These are phyloP conservation scores for Casuarius casuarius DNA, from an alignment of 2,113 vertebrate species.

Conservation along the genomic window DNA sequence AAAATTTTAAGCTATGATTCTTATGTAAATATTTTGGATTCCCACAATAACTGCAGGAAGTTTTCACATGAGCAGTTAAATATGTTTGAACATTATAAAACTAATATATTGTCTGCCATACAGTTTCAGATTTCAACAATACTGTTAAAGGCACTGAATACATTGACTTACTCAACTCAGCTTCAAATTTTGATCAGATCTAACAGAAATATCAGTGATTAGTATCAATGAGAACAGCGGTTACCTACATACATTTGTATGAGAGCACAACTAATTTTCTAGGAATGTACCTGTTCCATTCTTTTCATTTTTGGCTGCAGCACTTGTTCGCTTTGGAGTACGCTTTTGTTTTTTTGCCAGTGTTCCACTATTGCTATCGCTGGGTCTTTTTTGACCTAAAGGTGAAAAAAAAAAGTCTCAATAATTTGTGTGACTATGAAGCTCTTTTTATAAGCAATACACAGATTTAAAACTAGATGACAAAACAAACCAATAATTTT, in stretches of 20 bases:
- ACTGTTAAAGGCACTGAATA: background rate
- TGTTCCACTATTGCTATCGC: conserved; percentile 83
- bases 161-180: background rate
- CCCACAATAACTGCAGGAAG: background rate
- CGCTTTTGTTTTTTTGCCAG: conserved; percentile 93
- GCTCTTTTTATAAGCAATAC: background rate
- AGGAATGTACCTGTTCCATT: conserved; percentile 89
- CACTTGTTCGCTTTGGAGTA: conserved; percentile 88
- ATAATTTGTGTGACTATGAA: background rate
- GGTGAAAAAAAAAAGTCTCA: background rate
- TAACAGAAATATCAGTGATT: background rate
- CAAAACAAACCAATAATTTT: background rate
- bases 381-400: conserved; percentile 91
- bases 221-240: background rate
- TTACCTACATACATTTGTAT: rapidly evolving
- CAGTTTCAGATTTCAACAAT: background rate
- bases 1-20: background rate
- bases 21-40: background rate
- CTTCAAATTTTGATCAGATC: background rate
- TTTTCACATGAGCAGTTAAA: background rate
- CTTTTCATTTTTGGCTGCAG: conserved; percentile 87
- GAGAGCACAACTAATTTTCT: background rate
- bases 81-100: background rate
- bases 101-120: too few species aligned
- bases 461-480: background rate